phyloP scores from a whole-genome alignment of 2,888 invertebrate genomes.

The Ichneumon xanthorius region DNA sequence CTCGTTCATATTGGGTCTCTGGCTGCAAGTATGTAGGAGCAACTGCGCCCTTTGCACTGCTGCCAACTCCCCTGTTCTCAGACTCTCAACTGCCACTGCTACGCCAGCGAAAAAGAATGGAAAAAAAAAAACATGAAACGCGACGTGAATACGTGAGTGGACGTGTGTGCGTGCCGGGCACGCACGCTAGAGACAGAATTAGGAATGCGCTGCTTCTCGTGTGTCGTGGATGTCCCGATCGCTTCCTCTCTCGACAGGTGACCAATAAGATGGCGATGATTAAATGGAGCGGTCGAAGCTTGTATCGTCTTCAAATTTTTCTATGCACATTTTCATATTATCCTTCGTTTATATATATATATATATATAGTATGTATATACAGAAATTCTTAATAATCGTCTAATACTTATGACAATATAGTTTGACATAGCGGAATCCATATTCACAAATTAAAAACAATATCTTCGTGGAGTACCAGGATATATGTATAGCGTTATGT shows the following conservation, averaged over 20 bases:
- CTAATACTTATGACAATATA: constrained; percentile 54
- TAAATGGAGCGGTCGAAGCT: background rate
- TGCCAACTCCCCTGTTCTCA: constrained; percentile 62
- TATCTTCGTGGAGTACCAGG: constrained; percentile 39
- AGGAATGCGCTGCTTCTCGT: constrained; percentile 43
- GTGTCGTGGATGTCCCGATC: constrained; percentile 24
- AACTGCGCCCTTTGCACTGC: constrained; percentile 68
- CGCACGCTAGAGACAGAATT: constrained; percentile 13
- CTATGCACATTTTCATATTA: constrained; percentile 6
- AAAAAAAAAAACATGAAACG: constrained; percentile 51
- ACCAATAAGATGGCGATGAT: constrained; percentile 52
- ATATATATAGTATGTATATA: constrained; percentile 53
- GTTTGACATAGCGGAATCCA: constrained; percentile 53
- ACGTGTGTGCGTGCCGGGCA: constrained; percentile 2
- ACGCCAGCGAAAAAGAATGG: constrained; percentile 24
- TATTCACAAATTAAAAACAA: constrained; percentile 57
- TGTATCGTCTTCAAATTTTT: constrained; percentile 27
- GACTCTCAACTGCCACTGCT: constrained; percentile 35
- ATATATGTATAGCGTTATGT: constrained; percentile 26
- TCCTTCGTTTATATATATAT: constrained; percentile 43
- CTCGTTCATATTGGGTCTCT: constrained; percentile 67
- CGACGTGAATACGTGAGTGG: constrained; percentile 44
- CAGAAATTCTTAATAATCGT: constrained; percentile 56
- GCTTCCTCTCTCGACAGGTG: constrained; percentile 52
- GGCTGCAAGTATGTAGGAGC: constrained; percentile 50